Evolutionary conservation across 2,113 vertebrate species (phyloP).

Genomic region (Malurus cyaneus): DNA sequence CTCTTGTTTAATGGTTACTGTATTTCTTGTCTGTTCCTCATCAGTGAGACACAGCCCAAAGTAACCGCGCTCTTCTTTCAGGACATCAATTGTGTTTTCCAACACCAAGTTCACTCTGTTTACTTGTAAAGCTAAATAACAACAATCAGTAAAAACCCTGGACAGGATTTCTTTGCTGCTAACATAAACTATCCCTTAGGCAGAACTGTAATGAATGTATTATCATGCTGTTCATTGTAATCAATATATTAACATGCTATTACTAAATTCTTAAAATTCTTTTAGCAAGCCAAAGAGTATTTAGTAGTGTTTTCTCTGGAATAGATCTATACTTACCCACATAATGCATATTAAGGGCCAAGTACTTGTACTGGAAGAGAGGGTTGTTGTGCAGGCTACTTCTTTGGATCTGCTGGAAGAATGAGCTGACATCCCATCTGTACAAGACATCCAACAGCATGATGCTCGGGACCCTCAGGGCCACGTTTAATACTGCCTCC

Average conservation of each 20-base stretch:
- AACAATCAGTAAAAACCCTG: background rate
- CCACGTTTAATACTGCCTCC: constrained; percentile 96
- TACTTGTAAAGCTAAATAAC: background rate
- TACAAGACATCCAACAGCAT: constrained; percentile 97
- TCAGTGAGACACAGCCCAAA: background rate
- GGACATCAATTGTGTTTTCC: background rate
- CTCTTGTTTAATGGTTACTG: background rate
- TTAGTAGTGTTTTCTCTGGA: background rate
- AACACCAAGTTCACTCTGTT: background rate
- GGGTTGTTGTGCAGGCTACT: constrained; percentile 96
- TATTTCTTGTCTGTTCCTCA: background rate
- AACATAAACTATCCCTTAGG: background rate
- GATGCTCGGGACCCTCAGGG: constrained; percentile 95
- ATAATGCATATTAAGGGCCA: constrained; percentile 98
- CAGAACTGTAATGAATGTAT: background rate
- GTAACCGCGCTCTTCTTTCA: background rate
- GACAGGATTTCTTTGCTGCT: background rate
- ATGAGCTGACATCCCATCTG: constrained; percentile 97
- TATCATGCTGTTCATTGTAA: background rate
- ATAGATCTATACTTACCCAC: constrained; percentile 83
- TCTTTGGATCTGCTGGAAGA: constrained; percentile 99
- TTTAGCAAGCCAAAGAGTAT: background rate
- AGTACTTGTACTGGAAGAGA: constrained; percentile 97
- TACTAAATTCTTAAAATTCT: background rate
- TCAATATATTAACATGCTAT: background rate